Evolutionary conservation across 2,797 vertebrate species (phyloP), one percentile per base, ranked within the genome.

Genomic region (Erpetoichthys calabaricus): DNA sequence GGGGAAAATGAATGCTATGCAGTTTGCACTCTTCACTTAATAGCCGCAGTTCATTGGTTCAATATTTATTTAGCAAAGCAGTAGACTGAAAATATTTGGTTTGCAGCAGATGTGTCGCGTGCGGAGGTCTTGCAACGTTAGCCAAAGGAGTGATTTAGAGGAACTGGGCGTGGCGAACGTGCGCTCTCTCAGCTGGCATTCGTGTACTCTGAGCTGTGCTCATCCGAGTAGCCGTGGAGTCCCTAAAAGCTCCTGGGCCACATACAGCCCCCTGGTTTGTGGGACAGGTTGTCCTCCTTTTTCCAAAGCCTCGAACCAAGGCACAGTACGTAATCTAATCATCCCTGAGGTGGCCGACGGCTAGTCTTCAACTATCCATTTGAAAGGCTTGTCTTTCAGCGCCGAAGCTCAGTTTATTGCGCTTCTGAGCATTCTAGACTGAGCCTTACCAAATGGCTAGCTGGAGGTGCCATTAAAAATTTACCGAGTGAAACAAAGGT

Each of bases 381-480:
- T 81, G 76, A 84, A 84, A 83, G 81, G 69, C 69, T 65, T 69
- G 64, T 67, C 70, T 64, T 67, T 73, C 78, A 77, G 46, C 64
- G 59, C 73, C 78, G 77, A 73, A 80, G 79, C 77, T 74, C 75
- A 75, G 78, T 75, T 76, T 80, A 84, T 59, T 86, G 80, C 81
- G 80, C 77, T 81, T 75, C 77, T 75, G 75, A 75, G 77, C 75
- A 69, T 70, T 25, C 25, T 51, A 69, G 76, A 72, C 80, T 68
- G 75, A 80, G 84, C 81, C 82, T 82, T 78, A 81, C 84, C 83
- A 85, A 87, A 80, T 87, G 87, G 80, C 78, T 82, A 65, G 81
- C 84, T 84, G 65, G 80, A 82, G 81, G 81, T 46, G 65, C 69
- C 73, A 89, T 89, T 81, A 89, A 89, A 87, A 83, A 88, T 88